Percentiles rank a stretch among this genome's conserved stretches.
phyloP scores from a whole-genome alignment of 2,113 vertebrate species.

The Burhinus oedicnemus region DNA sequence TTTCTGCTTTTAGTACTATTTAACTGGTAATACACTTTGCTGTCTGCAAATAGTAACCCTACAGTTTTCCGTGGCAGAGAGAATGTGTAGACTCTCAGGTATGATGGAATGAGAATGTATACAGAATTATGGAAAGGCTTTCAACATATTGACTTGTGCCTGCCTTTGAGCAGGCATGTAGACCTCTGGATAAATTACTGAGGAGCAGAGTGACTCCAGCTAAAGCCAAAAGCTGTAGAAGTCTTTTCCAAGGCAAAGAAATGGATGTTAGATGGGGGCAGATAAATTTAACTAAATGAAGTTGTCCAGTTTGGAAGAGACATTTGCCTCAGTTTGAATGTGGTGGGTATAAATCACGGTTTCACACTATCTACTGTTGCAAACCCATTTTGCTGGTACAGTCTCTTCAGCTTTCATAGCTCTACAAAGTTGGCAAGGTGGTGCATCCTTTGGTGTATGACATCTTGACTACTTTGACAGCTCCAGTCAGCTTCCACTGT shows the following conservation, averaged over 20 bases:
- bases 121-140: background rate
- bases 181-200: background rate
- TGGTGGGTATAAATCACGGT: background rate
- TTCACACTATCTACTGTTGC: background rate
- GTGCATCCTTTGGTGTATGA: background rate
- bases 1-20: background rate
- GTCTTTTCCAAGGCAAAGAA: background rate
- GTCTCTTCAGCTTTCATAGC: background rate
- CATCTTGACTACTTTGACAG: background rate
- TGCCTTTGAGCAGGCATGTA: background rate
- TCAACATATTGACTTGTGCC: accelerated
- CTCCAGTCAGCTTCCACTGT: background rate
- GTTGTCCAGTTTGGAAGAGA: background rate
- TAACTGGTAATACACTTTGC: background rate
- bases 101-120: background rate
- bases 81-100: background rate
- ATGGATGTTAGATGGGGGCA: background rate
- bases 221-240: background rate
- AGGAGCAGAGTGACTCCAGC: background rate
- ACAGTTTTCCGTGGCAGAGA: background rate
- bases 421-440: background rate
- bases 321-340: background rate
- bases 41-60: background rate
- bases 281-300: background rate
- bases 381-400: background rate